These are phyloP conservation scores for Nixonia krombeini DNA, from an alignment of 1,140 invertebrate genomes.

Conservation along the genomic window DNA sequence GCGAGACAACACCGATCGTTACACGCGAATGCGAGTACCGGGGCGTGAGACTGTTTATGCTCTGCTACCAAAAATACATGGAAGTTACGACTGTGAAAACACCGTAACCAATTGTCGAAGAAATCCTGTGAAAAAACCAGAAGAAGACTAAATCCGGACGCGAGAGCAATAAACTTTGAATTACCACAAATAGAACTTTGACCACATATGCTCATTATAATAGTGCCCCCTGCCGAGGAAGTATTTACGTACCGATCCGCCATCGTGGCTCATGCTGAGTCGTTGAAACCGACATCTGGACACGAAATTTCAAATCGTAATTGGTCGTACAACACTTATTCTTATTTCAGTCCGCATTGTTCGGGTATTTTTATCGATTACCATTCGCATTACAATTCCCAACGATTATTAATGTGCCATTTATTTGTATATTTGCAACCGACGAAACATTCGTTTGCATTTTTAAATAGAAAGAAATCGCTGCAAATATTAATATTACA, in stretches of 20 bases:
- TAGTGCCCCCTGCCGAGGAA: constrained; percentile 68
- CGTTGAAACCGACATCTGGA: constrained; percentile 68
- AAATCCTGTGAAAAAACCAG: too few species aligned
- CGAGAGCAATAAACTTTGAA: constrained; percentile 71
- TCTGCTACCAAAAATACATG: background rate
- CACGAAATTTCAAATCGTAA: constrained; percentile 51
- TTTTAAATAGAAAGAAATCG: too few species aligned
- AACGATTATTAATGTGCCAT: too few species aligned
- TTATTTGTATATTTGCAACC: too few species aligned
- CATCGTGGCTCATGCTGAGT: constrained; percentile 67
- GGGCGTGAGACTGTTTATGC: too few species aligned
- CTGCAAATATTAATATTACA: too few species aligned
- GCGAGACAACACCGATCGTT: too few species aligned
- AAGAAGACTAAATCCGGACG: constrained; percentile 52
- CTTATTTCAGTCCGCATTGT: constrained; percentile 36
- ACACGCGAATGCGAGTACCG: too few species aligned
- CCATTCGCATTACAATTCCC: too few species aligned
- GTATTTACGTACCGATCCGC: constrained; percentile 69
- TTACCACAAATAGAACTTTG: constrained; percentile 72
- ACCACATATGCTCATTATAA: constrained; percentile 71
- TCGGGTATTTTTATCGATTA: constrained; percentile 46
- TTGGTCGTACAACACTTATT: constrained; percentile 50
- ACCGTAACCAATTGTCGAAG: constrained; percentile 4
- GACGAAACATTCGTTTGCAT: too few species aligned
- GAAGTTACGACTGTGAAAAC: too few species aligned